A percentile compares a stretch with the other conserved stretches of the same genome.
Conservation (phyloP, 2,797 vertebrate species). For the Lerista edwardsae region DNA sequence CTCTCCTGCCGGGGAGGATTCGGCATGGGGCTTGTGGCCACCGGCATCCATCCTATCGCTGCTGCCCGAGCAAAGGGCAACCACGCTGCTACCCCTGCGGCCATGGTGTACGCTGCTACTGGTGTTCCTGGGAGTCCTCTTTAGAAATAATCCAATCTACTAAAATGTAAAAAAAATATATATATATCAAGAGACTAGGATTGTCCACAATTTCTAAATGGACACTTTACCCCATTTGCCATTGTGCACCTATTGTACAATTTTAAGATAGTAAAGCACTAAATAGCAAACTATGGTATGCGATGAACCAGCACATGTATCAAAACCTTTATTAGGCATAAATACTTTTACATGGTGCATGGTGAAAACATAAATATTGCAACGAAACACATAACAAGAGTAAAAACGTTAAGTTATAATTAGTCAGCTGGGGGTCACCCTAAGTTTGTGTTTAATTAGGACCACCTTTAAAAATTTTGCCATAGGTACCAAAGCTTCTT, state of each 20-base stretch:
- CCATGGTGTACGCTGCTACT: slow-evolving; percentile 80
- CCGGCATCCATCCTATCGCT: slow-evolving; percentile 97
- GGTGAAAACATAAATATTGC: too few species aligned
- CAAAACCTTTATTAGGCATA: too few species aligned
- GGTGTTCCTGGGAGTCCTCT: slow-evolving; percentile 36
- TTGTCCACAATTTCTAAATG: slow-evolving; percentile 30
- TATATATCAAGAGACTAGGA: slow-evolving; percentile 30
- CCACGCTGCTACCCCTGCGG: slow-evolving; percentile 93
- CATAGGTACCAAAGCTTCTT: too few species aligned
- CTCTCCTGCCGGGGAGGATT: slow-evolving; percentile 82
- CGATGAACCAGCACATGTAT: too few species aligned
- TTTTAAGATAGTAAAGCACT: slow-evolving; percentile 3
- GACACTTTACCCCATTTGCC: not conserved
- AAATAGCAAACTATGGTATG: slow-evolving; percentile 21
- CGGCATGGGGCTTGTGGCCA: slow-evolving; percentile 91
- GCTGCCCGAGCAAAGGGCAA: slow-evolving; percentile 94
- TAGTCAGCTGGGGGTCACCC: too few species aligned
- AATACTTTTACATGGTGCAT: too few species aligned
- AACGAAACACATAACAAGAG: too few species aligned
- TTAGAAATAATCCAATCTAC: slow-evolving; percentile 54
- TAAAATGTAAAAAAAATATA: slow-evolving; percentile 49
- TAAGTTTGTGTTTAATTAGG: too few species aligned
- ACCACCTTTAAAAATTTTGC: too few species aligned
- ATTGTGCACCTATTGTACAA: slow-evolving; percentile 21
- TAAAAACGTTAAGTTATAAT: too few species aligned